phyloP scores from a whole-genome alignment of 1,140 invertebrate species.

The Bombyx mandarina region DNA sequence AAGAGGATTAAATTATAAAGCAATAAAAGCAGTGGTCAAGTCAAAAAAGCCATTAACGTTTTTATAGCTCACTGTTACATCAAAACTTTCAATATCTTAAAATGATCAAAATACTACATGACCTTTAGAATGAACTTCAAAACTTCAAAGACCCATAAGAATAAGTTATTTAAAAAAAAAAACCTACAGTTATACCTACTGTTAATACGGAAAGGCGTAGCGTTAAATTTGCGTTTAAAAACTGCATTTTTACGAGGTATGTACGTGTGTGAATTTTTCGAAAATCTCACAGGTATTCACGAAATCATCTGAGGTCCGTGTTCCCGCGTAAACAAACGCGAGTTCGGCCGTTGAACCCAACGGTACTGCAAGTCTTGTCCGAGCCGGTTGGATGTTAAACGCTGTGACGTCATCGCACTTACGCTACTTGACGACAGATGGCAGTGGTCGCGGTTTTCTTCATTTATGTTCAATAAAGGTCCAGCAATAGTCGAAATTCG shows the following conservation, averaged over 20 bases:
- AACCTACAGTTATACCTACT: too few relatives aligned
- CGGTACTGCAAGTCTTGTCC: constrained; percentile 52
- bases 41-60: too few relatives aligned
- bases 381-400: constrained; percentile 29
- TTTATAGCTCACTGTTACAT: too few relatives aligned
- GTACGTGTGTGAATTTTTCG: constrained; percentile 20
- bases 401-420: constrained; percentile 49
- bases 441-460: constrained; percentile 4
- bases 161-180: too few relatives aligned
- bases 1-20: too few relatives aligned
- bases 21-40: too few relatives aligned
- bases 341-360: constrained; percentile 52
- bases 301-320: constrained; percentile 22
- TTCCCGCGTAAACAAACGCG: constrained; percentile 61
- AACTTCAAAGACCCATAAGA: too few relatives aligned
- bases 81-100: too few relatives aligned
- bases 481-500: too few relatives aligned
- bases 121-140: too few relatives aligned
- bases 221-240: constrained; percentile 17
- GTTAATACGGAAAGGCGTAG: constrained; percentile 8
- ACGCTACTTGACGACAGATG: constrained; percentile 24
- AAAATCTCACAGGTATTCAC: constrained; percentile 24
- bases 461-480: too few relatives aligned
- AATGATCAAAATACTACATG: too few relatives aligned
- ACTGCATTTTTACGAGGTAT: constrained; percentile 19